Percentiles rank a stretch among this genome's conserved stretches.
Evolutionary conservation across 2,888 invertebrate species (phyloP).

Genomic region (Griposia aprilina): DNA sequence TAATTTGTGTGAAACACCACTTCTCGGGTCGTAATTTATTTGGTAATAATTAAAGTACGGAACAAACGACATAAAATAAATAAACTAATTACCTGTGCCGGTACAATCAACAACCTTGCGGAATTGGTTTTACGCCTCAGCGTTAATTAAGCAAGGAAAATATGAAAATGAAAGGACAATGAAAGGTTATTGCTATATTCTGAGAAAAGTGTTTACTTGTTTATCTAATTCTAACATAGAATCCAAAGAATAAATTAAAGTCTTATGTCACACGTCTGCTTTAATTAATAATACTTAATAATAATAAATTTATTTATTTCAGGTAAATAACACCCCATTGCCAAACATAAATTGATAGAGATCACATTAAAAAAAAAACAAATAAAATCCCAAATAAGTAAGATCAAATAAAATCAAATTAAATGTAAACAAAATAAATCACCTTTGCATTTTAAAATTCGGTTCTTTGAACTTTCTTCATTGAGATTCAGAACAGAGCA

Average conservation of each 20-base stretch:
- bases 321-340: too few relatives aligned
- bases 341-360: too few relatives aligned
- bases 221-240: background rate
- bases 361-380: too few relatives aligned
- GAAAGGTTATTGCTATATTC: background rate
- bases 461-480: constrained; percentile 53
- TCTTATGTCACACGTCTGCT: constrained; percentile 12
- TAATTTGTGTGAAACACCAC: constrained; percentile 7
- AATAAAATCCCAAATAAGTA: too few relatives aligned
- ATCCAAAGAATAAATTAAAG: constrained; percentile 11
- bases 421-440: too few relatives aligned
- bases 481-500: constrained; percentile 62
- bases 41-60: constrained; percentile 6
- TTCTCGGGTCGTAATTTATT: constrained; percentile 4
- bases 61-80: constrained; percentile 5
- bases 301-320: too few relatives aligned
- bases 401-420: too few relatives aligned
- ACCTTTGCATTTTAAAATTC: constrained; percentile 2
- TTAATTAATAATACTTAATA: background rate
- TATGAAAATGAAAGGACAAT: constrained; percentile 15
- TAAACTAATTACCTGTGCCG: background rate
- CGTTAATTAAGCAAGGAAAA: constrained; percentile 3
- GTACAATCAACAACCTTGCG: constrained; percentile 24
- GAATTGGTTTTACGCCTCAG: constrained; percentile 4
- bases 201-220: background rate